Percentiles rank a stretch among this genome's conserved stretches.
phyloP scores from a whole-genome alignment of 2,113 vertebrate species.

The Bettongia penicillata region DNA sequence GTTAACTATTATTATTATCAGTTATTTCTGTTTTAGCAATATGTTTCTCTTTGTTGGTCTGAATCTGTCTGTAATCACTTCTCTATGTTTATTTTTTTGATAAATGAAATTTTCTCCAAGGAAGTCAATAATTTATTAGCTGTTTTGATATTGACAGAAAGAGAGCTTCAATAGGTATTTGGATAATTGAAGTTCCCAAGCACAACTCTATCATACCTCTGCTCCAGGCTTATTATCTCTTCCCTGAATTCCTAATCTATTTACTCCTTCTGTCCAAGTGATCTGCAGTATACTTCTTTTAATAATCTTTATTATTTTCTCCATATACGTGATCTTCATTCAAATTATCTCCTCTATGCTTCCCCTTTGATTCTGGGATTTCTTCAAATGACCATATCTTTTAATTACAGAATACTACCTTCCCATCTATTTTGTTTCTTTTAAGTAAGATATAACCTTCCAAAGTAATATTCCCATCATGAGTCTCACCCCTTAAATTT shows the following conservation, averaged over 20 bases:
- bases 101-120: neutral
- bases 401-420: neutral
- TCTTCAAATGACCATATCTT: neutral
- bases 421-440: neutral
- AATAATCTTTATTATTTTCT: neutral
- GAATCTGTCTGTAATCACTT: neutral
- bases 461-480: neutral
- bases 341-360: neutral
- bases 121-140: neutral
- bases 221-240: neutral
- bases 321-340: neutral
- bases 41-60: neutral
- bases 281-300: neutral
- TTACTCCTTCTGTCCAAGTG: neutral
- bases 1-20: neutral
- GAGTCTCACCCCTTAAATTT: neutral
- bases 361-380: neutral
- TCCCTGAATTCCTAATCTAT: neutral
- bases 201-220: neutral
- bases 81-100: neutral
- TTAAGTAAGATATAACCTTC: neutral
- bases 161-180: neutral
- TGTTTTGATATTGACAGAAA: neutral
- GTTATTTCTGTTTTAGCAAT: no score
- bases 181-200: neutral